Conservation (phyloP, 1,140 invertebrate genomes). For the Bicyclus anynana region DNA sequence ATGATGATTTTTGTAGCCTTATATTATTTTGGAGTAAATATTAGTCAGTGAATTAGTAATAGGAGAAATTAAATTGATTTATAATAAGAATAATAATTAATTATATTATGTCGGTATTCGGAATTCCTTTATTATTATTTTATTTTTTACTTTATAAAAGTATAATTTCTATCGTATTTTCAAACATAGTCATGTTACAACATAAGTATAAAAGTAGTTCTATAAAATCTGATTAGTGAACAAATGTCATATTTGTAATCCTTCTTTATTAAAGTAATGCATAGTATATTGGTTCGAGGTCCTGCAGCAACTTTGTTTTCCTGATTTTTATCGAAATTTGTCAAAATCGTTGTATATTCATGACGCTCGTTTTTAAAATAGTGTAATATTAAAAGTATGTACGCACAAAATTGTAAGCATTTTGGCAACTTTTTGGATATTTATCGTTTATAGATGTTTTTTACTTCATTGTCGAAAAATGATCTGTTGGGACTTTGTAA, state of each 20-base stretch:
- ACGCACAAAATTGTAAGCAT: conserved; percentile 39
- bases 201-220: conserved; percentile 60
- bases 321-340: background rate
- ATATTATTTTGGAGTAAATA: conserved; percentile 20
- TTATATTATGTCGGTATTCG: conserved; percentile 14
- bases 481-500: conserved; percentile 48
- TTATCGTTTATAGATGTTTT: conserved; percentile 15
- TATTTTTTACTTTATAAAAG: conserved; percentile 33
- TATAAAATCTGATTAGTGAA: conserved; percentile 56
- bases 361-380: background rate
- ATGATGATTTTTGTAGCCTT: conserved; percentile 48
- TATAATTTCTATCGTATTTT: conserved; percentile 45
- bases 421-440: conserved; percentile 33
- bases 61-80: conserved; percentile 10
- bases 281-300: conserved; percentile 44
- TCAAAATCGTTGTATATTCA: background rate
- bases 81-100: conserved; percentile 11
- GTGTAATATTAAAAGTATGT: conserved; percentile 13
- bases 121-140: conserved; percentile 31
- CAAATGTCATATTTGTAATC: conserved; percentile 60
- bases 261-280: conserved; percentile 40
- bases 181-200: conserved; percentile 58
- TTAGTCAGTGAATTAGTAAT: conserved; percentile 1
- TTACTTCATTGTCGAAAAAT: conserved; percentile 30
- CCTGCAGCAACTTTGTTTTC: conserved; percentile 24